Base-by-base conservation (phyloP, 30 jellyfish, hydroid and myxozoan genomes). In the Hydra vulgaris region DNA sequence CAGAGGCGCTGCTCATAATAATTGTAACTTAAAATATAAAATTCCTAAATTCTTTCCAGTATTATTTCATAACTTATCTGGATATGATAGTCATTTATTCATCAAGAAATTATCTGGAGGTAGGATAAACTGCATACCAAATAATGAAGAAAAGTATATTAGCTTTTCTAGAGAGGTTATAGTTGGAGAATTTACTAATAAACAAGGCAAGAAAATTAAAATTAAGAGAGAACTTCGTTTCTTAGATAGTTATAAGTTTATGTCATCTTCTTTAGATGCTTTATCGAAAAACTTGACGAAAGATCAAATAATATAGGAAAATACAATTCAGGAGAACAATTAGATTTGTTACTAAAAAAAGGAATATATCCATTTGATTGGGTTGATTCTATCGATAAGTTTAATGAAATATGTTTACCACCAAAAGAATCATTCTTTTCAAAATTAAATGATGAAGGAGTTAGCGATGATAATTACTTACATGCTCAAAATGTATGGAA, bases 1-100 rank as follows among this genome's bases (percentile, higher is more conserved):
- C 70, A 70, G 93, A 25, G 93, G 93, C 22, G 89, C 93, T 7
- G 89, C 90, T 12, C 90, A 83, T 66, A 54, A 74, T 23, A 53
- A 75, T 12, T 83, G 89, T 66, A 83, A 83, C 53, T 74, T 83
- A 70, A 74, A 71, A 4, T 83, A 83, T 26, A 21, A 54, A 71
- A 66, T 53, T 16, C 89, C 88, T 16, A 7, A 76, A 15, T 66
- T 26, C 66, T 25, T 76, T 8, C 90, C 90, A 0, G 68, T 75
- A 20, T 21, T 66, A 18, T 74, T 76, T 83, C 90, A 83, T 73
- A 79, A 85, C 21, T 72, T 79, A 23, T 27, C 85, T 18, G 91
- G 91, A 3, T 85, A 85, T 71, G 91, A 85, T 67, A 75, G 85
- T 7, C 95, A 78, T 77, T 73, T 72, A 22, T 84, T 84, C 74